Evolutionary conservation across 2,113 vertebrate species (phyloP).

Genomic region (Neolamprologus hecqui): DNA sequence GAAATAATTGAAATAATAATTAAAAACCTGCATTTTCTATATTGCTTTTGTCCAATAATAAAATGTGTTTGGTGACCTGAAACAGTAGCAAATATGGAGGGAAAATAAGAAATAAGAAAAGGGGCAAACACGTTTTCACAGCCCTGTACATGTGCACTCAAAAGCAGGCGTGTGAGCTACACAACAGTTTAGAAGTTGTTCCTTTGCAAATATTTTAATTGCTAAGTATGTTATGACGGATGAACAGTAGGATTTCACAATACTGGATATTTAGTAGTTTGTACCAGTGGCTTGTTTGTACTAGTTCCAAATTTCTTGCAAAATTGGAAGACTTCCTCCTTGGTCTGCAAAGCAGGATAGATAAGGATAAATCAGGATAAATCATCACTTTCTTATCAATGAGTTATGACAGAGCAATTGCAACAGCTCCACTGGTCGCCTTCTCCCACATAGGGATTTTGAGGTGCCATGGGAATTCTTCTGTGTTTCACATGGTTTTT

Average conservation of each 20-base stretch:
- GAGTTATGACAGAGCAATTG: not conserved
- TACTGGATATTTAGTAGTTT: not conserved
- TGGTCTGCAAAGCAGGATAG: not conserved
- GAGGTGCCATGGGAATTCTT: not conserved
- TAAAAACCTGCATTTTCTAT: not conserved
- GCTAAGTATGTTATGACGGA: fast-evolving
- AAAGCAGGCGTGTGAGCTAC: not conserved
- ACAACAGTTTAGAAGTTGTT: not conserved
- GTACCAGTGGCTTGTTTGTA: not conserved
- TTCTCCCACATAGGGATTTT: not conserved
- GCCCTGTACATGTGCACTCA: not conserved
- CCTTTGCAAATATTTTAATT: not conserved
- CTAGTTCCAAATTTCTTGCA: not conserved
- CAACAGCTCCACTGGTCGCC: not conserved
- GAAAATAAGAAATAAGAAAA: not conserved
- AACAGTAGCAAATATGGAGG: not conserved
- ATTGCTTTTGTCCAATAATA: not conserved
- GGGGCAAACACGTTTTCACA: not conserved
- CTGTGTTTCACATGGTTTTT: not conserved
- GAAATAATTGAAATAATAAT: not conserved
- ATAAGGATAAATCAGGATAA: not conserved
- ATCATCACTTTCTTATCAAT: not conserved
- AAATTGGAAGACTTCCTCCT: not conserved
- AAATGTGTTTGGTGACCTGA: not conserved
- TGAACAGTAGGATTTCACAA: not conserved